These are phyloP conservation scores for Disparrhopalites patrizii DNA, from an alignment of 2,888 invertebrate genomes.

Conservation along the genomic window DNA sequence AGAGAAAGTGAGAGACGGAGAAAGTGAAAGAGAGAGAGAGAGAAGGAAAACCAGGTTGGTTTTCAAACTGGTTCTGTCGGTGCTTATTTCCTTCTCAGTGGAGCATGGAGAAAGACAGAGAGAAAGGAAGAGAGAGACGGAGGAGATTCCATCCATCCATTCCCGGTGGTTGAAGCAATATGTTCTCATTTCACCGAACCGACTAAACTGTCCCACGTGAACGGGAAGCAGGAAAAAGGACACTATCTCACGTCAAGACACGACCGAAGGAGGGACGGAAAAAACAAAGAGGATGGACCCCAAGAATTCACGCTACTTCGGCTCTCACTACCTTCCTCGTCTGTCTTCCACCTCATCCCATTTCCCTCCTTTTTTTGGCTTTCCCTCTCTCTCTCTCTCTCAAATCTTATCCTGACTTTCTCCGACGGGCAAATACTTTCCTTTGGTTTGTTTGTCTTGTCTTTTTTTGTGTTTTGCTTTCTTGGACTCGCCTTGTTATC, in stretches of 20 bases:
- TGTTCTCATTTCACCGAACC: conserved; percentile 48
- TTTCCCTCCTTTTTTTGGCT: neutral
- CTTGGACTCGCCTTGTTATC: too few species aligned
- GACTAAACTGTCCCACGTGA: conserved; percentile 49
- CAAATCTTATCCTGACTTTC: neutral
- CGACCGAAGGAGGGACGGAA: conserved; percentile 36
- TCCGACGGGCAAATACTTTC: too few species aligned
- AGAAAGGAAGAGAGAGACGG: conserved; percentile 22
- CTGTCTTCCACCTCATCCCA: conserved; percentile 33
- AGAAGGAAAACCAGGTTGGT: conserved; percentile 18
- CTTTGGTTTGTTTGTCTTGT: too few species aligned
- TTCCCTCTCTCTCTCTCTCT: conserved; percentile 12
- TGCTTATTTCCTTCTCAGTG: conserved; percentile 8
- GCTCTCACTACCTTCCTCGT: conserved; percentile 27
- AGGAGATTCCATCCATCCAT: conserved; percentile 39
- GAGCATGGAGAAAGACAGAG: neutral
- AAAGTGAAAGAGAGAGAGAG: conserved; percentile 22
- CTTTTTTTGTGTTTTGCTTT: too few species aligned
- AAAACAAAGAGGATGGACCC: conserved; percentile 13
- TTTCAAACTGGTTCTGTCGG: neutral
- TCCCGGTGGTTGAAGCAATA: conserved; percentile 46
- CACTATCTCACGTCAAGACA: conserved; percentile 33
- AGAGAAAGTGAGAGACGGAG: conserved; percentile 16
- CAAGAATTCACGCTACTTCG: conserved; percentile 19
- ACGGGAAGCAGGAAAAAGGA: conserved; percentile 37